A percentile compares a stretch with the other conserved stretches of the same genome.
These are phyloP conservation scores for Myotis vivesi DNA, from an alignment of 2,797 vertebrate genomes.

Conservation along the genomic window DNA sequence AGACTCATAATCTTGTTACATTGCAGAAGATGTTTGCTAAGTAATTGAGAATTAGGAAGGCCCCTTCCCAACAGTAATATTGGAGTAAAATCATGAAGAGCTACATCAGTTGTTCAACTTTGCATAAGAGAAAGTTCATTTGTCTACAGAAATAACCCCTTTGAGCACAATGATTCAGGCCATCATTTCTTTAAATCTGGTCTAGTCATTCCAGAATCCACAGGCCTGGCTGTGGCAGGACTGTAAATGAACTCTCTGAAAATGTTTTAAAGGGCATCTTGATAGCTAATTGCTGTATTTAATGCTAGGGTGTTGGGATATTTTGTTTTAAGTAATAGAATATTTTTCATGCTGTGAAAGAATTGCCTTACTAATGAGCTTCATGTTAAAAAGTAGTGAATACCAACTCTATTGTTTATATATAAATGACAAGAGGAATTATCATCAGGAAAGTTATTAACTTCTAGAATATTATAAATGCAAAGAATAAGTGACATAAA, in stretches of 20 bases:
- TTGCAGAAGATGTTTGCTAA: neutral
- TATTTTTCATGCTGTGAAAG: conserved; percentile 53
- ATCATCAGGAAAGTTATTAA: conserved; percentile 1
- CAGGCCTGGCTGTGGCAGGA: neutral
- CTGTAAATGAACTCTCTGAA: conserved; percentile 38
- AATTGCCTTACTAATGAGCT: conserved; percentile 54
- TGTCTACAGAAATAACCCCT: neutral
- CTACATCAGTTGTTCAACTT: neutral
- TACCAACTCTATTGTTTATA: neutral
- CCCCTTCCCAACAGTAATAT: neutral
- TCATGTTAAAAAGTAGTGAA: conserved; percentile 27
- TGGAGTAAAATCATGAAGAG: neutral
- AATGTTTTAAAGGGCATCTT: conserved; percentile 26
- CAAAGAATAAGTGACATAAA: conserved; percentile 40
- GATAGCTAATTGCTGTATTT: conserved; percentile 35
- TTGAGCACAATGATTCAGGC: neutral
- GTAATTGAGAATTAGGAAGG: neutral
- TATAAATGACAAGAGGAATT: conserved; percentile 40
- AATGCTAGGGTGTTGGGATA: neutral
- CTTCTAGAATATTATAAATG: conserved; percentile 12
- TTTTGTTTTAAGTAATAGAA: conserved; percentile 47
- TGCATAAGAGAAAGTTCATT: conserved; percentile 34
- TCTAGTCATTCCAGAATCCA: neutral
- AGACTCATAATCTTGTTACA: neutral
- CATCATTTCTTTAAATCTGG: neutral